Percentiles rank a stretch among this genome's conserved stretches.
Evolutionary conservation across 2,888 invertebrate genomes (phyloP).

Genomic region (Ctena decussata): DNA sequence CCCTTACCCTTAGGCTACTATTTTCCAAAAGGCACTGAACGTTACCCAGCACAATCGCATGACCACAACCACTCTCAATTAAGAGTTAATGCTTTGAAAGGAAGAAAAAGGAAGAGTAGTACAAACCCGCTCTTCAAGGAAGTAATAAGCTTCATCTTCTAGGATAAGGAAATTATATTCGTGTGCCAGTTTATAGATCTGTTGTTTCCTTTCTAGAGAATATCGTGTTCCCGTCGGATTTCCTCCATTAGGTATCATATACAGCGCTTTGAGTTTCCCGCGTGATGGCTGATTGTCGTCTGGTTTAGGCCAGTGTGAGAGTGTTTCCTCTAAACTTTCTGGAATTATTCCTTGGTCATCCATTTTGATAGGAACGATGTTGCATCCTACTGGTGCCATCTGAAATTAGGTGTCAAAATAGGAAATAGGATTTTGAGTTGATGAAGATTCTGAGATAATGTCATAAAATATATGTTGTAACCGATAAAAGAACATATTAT

Average conservation of each 20-base stretch:
- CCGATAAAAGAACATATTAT: too few species aligned
- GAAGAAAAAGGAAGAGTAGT: too few species aligned
- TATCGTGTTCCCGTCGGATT: constrained; percentile 93
- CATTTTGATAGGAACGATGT: constrained; percentile 90
- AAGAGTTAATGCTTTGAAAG: too few species aligned
- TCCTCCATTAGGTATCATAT: constrained; percentile 92
- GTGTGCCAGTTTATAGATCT: constrained; percentile 92
- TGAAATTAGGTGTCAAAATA: too few species aligned
- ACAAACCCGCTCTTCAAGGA: constrained; percentile 53
- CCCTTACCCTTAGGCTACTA: too few species aligned
- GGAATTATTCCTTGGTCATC: constrained; percentile 91
- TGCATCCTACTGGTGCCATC: constrained; percentile 91
- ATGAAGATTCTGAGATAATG: too few species aligned
- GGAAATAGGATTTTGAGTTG: too few species aligned
- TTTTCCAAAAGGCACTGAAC: too few species aligned
- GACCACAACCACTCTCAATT: too few species aligned
- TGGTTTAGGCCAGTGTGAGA: constrained; percentile 87
- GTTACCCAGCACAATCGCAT: too few species aligned
- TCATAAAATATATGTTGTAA: too few species aligned
- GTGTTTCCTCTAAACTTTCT: constrained; percentile 88
- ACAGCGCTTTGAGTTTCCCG: constrained; percentile 88
- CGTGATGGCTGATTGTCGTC: constrained; percentile 80
- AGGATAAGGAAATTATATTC: constrained; percentile 92
- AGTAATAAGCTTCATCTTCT: constrained; percentile 95
- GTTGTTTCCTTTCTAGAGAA: constrained; percentile 90